Evolutionary conservation across 35 echinoderm and acorn worm genomes (phyloP), one percentile per base, ranked within the genome.

Genomic region (Ophiothrix spiculata): DNA sequence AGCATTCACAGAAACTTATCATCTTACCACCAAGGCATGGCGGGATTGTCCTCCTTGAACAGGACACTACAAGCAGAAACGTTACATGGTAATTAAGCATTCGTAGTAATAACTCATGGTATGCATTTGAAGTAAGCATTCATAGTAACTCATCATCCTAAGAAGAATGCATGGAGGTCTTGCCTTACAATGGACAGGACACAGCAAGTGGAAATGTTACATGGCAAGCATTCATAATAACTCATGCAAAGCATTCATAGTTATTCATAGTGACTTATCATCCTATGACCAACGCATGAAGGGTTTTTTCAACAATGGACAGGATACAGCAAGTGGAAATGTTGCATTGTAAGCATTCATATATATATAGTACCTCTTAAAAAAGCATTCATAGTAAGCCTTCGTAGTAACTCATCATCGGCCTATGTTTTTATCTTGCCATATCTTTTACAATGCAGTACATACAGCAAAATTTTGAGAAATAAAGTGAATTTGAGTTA

Each of bases 261-360:
- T n/a, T n/a, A n/a, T n/a, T n/a, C n/a, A n/a, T n/a, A n/a, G n/a
- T n/a, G n/a, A n/a, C n/a, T n/a, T n/a, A n/a, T n/a, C 92, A 33
- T 91, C 93, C 39, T 97, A 97, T 42, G 91, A 97, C 28, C 84
- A 81, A 45, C 91, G 95, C 4, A 97, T 97, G 79, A 82, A 92
- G 35, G 95, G 87, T 11, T 80, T 97, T 0, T 93, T 91, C 14
- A 63, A 79, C 32, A 10, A 86, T 97, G 88, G 76, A 97, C 33
- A 84, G 95, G 11, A 86, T 89, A 33, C 95, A 97, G 46, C 95
- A 97, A 54, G 38, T 77, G 31, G 41, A 78, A 87, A 45, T 76
- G 42, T 49, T 49, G 19, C 42, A 49, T 49, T 6, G 0, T 12
- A 80, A 33, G 38, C 38, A 23, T 60, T 21, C 77, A 12, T 76